phyloP scores from a whole-genome alignment of 2,113 vertebrate genomes.

The Periophthalmus modestus region DNA sequence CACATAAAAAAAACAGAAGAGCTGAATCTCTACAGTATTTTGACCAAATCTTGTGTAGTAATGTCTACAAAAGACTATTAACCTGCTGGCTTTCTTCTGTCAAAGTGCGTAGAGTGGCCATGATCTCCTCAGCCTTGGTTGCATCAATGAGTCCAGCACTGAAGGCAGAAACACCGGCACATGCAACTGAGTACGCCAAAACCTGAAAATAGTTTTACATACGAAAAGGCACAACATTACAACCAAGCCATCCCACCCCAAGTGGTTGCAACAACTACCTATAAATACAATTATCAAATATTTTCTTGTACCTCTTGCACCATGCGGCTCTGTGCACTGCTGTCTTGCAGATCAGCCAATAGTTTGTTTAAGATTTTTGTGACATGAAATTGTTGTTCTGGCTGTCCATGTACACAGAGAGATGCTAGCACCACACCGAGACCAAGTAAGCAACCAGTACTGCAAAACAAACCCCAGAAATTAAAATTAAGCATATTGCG shows the following conservation, averaged over 20 bases:
- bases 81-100: slow-evolving; percentile 91
- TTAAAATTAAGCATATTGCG: background rate
- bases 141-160: slow-evolving; percentile 82
- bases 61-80: background rate
- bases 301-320: slow-evolving; percentile 85
- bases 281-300: background rate
- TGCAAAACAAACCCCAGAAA: slow-evolving; percentile 10
- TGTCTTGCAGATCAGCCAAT: slow-evolving; percentile 77
- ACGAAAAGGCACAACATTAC: background rate
- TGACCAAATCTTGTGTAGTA: background rate
- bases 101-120: slow-evolving; percentile 82
- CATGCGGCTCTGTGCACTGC: slow-evolving; percentile 80
- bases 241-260: background rate
- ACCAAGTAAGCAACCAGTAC: slow-evolving; percentile 83
- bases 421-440: slow-evolving; percentile 85
- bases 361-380: slow-evolving; percentile 76
- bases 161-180: slow-evolving; percentile 86
- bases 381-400: slow-evolving; percentile 72
- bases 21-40: background rate
- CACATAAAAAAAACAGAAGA: background rate
- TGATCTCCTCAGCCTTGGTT: slow-evolving; percentile 83
- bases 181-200: slow-evolving; percentile 87
- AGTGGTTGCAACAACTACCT: background rate
- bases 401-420: slow-evolving; percentile 82
- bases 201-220: slow-evolving; percentile 72